Evolutionary conservation across 2,888 invertebrate species (phyloP), one percentile per base, ranked within the genome.

Genomic region (Yponomeuta sedellus): DNA sequence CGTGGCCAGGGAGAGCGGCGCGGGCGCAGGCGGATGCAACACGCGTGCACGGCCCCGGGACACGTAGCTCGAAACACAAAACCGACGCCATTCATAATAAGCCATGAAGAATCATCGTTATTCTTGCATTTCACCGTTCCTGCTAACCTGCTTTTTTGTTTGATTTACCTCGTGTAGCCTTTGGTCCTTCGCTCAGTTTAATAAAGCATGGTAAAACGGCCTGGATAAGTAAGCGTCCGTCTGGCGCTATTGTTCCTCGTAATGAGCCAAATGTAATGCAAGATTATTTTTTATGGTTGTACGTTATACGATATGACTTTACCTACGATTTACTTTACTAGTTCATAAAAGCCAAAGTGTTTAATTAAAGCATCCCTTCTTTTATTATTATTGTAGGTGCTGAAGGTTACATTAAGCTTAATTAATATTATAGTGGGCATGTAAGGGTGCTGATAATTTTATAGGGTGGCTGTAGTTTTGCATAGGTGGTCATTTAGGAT

Each of bases 71-170:
- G 71, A 75, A 75, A 72, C 77, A 79, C 77, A 81, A 83, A 82
- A 80, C 77, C 76, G 75, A 76, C 77, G 72, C 81, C 82, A 81
- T 85, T 84, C 81, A 84, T 88, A 89, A 89, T 88, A 84, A 86
- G 83, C 85, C 88, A 83, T 88, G 86, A 88, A 88, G 85, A 85
- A 84, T 83, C 80, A 80, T 82, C 81, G 78, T 79, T 83, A 82
- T 85, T 86, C 83, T 82, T 85, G 81, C 81, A 77, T 78, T 80
- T 78, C 78, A 78, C 75, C 80, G 77, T 77, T 74, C 74, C 74
- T 70, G 69, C 74, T 80, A 81, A 82, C 79, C 81, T 78, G 79
- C 81, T 84, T 86, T n/a, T 86, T 84, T 75, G 77, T 78, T 78
- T 73, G 69, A 75, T 80, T 52, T 79, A 80, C 79, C 77, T 84